Evolutionary conservation across 2,888 invertebrate species (phyloP).

Genomic region (Lochmaea capreae): DNA sequence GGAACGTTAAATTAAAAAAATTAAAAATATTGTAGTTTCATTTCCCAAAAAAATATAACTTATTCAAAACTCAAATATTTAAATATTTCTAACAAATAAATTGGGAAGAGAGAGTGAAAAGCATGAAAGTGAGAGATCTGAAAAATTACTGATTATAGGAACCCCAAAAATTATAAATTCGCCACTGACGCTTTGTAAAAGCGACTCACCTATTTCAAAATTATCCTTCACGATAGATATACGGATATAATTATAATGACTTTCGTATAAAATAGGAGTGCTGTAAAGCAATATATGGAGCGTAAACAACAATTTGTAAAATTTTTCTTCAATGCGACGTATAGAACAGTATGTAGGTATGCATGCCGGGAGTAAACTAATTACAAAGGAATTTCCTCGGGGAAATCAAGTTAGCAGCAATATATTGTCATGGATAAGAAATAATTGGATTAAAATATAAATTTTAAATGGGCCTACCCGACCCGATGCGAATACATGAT

Average conservation of each 20-base stretch:
- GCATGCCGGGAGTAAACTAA: conserved; percentile 42
- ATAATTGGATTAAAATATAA: conserved; percentile 42
- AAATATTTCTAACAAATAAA: too few relatives aligned
- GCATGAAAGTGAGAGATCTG: too few relatives aligned
- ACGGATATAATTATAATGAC: background rate
- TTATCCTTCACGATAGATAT: too few relatives aligned
- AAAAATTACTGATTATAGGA: too few relatives aligned
- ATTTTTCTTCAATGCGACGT: conserved; percentile 24
- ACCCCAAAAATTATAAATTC: too few relatives aligned
- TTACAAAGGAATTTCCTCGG: conserved; percentile 45
- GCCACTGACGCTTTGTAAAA: too few relatives aligned
- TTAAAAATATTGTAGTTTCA: too few relatives aligned
- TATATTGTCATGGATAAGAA: conserved; percentile 45
- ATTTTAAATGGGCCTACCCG: conserved; percentile 36
- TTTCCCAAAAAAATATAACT: too few relatives aligned
- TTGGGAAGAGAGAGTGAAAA: too few relatives aligned
- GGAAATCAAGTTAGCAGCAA: conserved; percentile 46
- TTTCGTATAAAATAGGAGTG: conserved; percentile 21
- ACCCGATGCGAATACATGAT: conserved; percentile 7
- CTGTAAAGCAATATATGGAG: conserved; percentile 1
- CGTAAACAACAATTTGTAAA: conserved; percentile 30
- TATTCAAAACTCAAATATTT: too few relatives aligned
- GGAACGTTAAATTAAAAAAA: too few relatives aligned
- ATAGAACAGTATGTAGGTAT: conserved; percentile 26
- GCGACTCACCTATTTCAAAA: too few relatives aligned